Percentiles rank a stretch among this genome's conserved stretches.
These are phyloP conservation scores for Sipha flava DNA, from an alignment of 1,140 invertebrate species.

Conservation along the genomic window DNA sequence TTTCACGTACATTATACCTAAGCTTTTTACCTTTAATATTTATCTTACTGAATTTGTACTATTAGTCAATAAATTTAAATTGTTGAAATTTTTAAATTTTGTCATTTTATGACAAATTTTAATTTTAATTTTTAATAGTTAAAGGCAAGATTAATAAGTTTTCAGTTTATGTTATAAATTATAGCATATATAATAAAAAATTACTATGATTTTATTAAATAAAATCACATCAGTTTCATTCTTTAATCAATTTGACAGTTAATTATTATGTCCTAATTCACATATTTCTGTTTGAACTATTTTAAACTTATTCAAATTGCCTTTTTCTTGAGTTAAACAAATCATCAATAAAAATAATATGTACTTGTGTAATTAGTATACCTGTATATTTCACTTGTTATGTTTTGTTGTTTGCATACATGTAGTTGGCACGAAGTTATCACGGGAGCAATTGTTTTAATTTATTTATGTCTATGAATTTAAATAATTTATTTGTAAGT, in stretches of 20 bases:
- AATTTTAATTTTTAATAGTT: neutral
- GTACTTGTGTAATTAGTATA: neutral
- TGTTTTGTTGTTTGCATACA: constrained; percentile 4
- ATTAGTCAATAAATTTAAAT: neutral
- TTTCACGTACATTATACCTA: neutral
- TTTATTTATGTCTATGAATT: neutral
- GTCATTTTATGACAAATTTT: neutral
- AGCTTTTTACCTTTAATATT: neutral
- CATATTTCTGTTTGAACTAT: too few relatives aligned
- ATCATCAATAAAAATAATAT: neutral
- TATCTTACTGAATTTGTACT: neutral
- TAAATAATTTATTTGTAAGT: neutral
- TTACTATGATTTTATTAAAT: too few relatives aligned
- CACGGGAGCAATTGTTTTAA: neutral
- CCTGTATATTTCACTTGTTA: neutral
- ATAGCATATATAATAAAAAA: too few relatives aligned
- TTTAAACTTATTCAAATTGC: too few relatives aligned
- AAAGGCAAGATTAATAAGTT: neutral
- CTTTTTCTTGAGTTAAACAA: neutral
- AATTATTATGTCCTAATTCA: too few relatives aligned
- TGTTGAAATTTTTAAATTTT: neutral
- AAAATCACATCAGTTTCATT: too few relatives aligned
- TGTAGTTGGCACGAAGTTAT: neutral
- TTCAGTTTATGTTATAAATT: too few relatives aligned
- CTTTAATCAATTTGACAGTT: too few relatives aligned